Conservation (phyloP, 1,140 invertebrate species). For the Papilio aristodemus region DNA sequence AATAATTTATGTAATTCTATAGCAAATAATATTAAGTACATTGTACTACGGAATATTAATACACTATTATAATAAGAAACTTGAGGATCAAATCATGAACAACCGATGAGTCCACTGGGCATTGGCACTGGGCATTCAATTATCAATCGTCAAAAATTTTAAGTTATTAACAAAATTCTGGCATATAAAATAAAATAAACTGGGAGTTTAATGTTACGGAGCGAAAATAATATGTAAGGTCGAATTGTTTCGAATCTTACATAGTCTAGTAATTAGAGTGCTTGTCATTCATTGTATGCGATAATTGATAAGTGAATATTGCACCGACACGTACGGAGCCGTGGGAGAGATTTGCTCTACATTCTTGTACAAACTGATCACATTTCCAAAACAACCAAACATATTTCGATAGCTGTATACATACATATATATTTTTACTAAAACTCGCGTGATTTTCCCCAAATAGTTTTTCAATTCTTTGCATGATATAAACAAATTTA, state of each 20-base stretch:
- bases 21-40: background rate
- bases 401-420: background rate
- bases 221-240: background rate
- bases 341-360: constrained; percentile 7
- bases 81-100: no score
- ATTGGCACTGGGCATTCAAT: no score
- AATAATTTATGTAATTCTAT: background rate
- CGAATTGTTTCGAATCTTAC: constrained; percentile 3
- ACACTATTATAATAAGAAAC: no score
- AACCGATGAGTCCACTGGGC: no score
- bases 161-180: no score
- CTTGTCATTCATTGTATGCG: constrained; percentile 11
- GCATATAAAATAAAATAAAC: no score
- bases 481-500: no score
- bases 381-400: background rate
- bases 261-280: constrained; percentile 7
- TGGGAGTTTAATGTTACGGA: no score
- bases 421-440: background rate
- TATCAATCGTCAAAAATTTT: no score
- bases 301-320: constrained; percentile 22
- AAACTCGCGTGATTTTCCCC: no score
- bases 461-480: no score
- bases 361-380: background rate
- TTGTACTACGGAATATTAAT: no score
- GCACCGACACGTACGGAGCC: constrained; percentile 14